These are phyloP conservation scores for Montifringilla adamsi DNA, from an alignment of 2,113 vertebrate genomes.

Conservation along the genomic window DNA sequence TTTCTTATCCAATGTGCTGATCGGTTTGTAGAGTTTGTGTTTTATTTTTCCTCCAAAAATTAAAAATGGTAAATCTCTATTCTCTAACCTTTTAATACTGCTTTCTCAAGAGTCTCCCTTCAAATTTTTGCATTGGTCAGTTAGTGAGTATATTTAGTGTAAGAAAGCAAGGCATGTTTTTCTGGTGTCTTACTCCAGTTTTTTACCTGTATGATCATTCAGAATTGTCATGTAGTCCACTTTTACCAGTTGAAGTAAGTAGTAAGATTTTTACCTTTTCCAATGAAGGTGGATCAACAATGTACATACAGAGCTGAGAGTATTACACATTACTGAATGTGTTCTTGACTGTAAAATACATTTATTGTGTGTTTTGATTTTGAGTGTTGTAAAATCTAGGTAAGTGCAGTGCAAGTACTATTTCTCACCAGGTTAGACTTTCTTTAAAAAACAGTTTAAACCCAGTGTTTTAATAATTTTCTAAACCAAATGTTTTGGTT, in stretches of 20 bases:
- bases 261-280: background rate
- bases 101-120: background rate
- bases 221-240: background rate
- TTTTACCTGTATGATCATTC: background rate
- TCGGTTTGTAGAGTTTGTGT: background rate
- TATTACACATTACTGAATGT: background rate
- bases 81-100: background rate
- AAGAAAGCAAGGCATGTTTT: background rate
- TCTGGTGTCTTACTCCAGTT: background rate
- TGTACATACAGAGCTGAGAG: background rate
- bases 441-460: background rate
- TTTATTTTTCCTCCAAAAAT: background rate
- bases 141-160: background rate
- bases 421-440: background rate
- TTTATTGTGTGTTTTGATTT: background rate
- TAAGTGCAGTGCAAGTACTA: background rate
- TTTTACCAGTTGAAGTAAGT: background rate
- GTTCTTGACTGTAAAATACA: background rate
- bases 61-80: background rate
- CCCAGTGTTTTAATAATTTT: background rate
- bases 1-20: background rate
- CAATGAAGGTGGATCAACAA: background rate
- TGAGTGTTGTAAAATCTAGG: background rate
- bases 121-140: background rate
- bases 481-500: background rate